Base-by-base conservation (phyloP, 2,888 invertebrate species). In the Geophilus truncorum region DNA sequence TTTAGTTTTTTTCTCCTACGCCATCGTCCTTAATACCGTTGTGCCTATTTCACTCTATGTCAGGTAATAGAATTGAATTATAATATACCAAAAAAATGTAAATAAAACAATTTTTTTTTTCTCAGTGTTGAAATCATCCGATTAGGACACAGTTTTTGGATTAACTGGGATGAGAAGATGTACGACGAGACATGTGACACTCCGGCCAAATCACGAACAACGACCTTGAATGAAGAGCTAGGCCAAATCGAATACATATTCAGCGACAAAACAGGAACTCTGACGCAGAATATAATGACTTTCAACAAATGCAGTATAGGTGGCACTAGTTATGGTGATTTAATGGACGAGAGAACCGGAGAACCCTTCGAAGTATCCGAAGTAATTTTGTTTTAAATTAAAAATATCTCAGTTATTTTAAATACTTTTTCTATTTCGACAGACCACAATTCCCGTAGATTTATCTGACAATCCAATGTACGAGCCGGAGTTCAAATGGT, bases 41-140 rank as follows among this genome's bases (percentile, higher is more conserved):
- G 98, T 99, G 91, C 98, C 98, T 89, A 99, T 99, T 88, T 98
- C 98, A 85, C 92, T 99, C 83, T 98, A 99, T 90, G 98, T 98
- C 86, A 97, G 92, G 97, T 94, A 84, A 88, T n/a, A n/a, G n/a
- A n/a, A n/a, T n/a, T n/a, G n/a, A n/a, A n/a, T n/a, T n/a, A n/a
- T n/a, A n/a, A n/a, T n/a, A n/a, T n/a, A n/a, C n/a, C n/a, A n/a
- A n/a, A n/a, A n/a, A n/a, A n/a, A n/a, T n/a, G 89, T 77, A 25
- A 81, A 40, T 12, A 18, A n/a, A 15, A 28, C 12, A 10, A 62
- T 76, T 77, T 77, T 77, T 80, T 36, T 79, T 70, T 18, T 79
- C 45, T 32, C 86, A 91, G 91, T 87, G 91, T 92, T 25, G 91
- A 96, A 91, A 93, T 99, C 82, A 98, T 99, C 87, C 93, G 99